A percentile compares a stretch with the other conserved stretches of the same genome.
These are phyloP conservation scores for Galago senegalensis DNA, from an alignment of 2,797 vertebrate species.

Conservation along the genomic window DNA sequence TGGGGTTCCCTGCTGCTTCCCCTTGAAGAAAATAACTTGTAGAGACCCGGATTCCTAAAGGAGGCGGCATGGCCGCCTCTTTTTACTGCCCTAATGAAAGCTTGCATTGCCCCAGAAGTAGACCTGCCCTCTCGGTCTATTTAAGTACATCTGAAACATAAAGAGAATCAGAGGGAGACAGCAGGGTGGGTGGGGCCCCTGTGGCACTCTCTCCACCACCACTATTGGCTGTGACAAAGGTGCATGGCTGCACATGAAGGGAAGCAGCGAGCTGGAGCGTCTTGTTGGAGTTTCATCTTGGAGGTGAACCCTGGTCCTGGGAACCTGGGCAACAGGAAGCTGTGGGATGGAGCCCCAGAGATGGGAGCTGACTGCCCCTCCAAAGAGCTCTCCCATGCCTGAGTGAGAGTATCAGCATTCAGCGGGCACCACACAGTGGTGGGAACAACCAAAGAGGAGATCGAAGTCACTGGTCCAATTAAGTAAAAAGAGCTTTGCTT, in stretches of 20 bases:
- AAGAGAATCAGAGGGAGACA: background rate
- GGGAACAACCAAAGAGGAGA: background rate
- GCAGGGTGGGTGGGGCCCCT: background rate
- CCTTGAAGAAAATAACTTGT: background rate
- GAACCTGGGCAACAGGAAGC: background rate
- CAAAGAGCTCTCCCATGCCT: background rate
- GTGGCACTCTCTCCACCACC: background rate
- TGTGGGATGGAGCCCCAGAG: background rate
- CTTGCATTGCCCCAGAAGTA: background rate
- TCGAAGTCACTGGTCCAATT: no score
- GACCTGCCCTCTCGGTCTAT: background rate
- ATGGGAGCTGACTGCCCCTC: background rate
- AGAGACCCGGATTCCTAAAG: background rate
- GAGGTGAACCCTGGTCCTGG: background rate
- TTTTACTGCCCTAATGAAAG: background rate
- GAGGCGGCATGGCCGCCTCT: background rate
- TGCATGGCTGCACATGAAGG: background rate
- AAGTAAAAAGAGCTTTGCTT: background rate
- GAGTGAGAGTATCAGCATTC: background rate
- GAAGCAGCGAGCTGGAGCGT: background rate
- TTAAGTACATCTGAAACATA: background rate
- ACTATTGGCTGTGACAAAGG: background rate
- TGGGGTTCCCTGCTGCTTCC: background rate
- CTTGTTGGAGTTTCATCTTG: background rate
- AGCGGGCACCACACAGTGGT: background rate